These are phyloP conservation scores for Spheniscus mendiculus DNA, from an alignment of 2,113 vertebrate species.

Conservation along the genomic window DNA sequence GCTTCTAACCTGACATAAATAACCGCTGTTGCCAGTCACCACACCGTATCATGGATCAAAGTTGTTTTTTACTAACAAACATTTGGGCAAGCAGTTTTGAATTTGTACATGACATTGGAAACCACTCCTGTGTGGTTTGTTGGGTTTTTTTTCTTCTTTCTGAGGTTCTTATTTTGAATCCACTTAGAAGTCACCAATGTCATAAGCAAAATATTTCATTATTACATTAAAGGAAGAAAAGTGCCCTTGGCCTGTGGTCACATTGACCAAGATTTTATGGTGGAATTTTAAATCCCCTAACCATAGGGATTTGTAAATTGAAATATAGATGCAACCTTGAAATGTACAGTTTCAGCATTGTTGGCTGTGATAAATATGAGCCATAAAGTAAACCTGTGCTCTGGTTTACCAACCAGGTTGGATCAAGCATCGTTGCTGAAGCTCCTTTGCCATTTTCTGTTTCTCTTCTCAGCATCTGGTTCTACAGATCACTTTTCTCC, in stretches of 20 bases:
- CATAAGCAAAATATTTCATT: background rate
- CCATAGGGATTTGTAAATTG: slow-evolving; percentile 13
- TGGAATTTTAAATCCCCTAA: slow-evolving; percentile 34
- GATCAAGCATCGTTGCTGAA: background rate
- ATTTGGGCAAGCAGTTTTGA: background rate
- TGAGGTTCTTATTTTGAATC: background rate
- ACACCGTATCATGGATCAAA: background rate
- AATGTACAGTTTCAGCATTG: slow-evolving; percentile 26
- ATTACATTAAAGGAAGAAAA: background rate
- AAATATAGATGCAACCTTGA: slow-evolving; percentile 44
- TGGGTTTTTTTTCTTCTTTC: background rate
- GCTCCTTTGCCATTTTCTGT: background rate
- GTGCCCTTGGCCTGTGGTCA: background rate
- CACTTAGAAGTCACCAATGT: background rate
- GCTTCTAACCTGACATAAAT: background rate
- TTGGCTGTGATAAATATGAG: slow-evolving; percentile 43
- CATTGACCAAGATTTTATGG: slow-evolving; percentile 10
- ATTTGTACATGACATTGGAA: background rate
- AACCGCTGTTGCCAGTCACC: background rate
- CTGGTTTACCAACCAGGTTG: background rate
- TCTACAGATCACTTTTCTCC: slow-evolving; percentile 25
- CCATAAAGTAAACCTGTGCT: slow-evolving; percentile 40
- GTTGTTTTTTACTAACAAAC: background rate
- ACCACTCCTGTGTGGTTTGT: background rate
- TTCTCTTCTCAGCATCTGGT: background rate